These are phyloP conservation scores for Petrocephalus microphthalmus DNA, from an alignment of 2,113 vertebrate genomes.

Conservation along the genomic window DNA sequence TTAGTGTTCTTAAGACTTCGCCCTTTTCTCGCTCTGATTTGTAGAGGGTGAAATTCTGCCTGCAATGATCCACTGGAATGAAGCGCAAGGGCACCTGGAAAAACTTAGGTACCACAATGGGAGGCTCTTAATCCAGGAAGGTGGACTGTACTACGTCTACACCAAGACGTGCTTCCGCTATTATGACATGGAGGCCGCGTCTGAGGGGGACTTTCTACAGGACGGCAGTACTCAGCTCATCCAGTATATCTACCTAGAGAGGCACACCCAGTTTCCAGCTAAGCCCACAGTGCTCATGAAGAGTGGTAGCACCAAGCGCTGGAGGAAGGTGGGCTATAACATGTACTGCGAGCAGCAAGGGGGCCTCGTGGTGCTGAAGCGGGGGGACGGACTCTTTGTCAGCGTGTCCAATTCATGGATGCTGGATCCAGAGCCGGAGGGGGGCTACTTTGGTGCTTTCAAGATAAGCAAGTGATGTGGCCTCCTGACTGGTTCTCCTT, in stretches of 20 bases:
- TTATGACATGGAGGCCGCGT: conserved; percentile 42
- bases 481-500: background rate
- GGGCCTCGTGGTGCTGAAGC: conserved; percentile 72
- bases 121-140: conserved; percentile 69
- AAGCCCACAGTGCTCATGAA: conserved; percentile 69
- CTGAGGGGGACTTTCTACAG: conserved; percentile 41
- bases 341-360: conserved; percentile 92
- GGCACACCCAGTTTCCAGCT: conserved; percentile 67
- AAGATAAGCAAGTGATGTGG: conserved; percentile 74
- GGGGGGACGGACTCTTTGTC: conserved; percentile 75
- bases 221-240: conserved; percentile 76
- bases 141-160: conserved; percentile 90
- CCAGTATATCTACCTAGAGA: conserved; percentile 76
- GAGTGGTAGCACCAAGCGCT: conserved; percentile 82
- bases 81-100: conserved; percentile 66
- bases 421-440: conserved; percentile 76
- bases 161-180: conserved; percentile 90
- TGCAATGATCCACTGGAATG: conserved; percentile 72
- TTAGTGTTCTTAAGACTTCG: background rate
- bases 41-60: conserved; percentile 37
- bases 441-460: conserved; percentile 89
- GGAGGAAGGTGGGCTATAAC: conserved; percentile 75
- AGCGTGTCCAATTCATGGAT: conserved; percentile 81
- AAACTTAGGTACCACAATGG: conserved; percentile 66
- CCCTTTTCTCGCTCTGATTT: conserved; percentile 17